Conservation (phyloP, 1,140 invertebrate genomes). For the Agraylea sexmaculata region DNA sequence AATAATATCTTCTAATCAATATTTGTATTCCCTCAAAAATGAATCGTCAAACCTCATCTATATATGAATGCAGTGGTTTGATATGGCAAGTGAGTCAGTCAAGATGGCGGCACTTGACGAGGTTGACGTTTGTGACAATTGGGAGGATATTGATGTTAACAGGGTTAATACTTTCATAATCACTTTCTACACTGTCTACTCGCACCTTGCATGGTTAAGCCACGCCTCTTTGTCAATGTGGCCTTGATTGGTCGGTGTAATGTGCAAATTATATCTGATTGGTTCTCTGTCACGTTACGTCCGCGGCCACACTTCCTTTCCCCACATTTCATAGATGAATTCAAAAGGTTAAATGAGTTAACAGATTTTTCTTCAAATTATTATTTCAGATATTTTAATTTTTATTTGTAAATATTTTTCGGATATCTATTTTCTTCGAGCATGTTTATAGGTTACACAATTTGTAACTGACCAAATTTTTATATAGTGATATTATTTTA, state of each 20-base stretch:
- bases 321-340: too few species aligned
- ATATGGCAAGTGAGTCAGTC: too few species aligned
- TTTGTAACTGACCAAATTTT: background rate
- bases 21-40: too few species aligned
- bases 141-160: constrained; percentile 73
- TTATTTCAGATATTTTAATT: too few species aligned
- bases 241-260: background rate
- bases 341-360: too few species aligned
- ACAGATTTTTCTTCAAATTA: too few species aligned
- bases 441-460: background rate
- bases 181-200: background rate
- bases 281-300: background rate
- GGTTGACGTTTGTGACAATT: constrained; percentile 54
- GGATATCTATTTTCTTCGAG: too few species aligned
- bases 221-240: background rate
- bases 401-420: too few species aligned
- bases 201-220: background rate
- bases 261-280: constrained; percentile 5
- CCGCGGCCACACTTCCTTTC: constrained; percentile 5
- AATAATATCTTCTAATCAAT: too few species aligned
- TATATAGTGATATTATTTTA: constrained; percentile 1
- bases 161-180: constrained; percentile 34
- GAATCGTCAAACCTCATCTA: too few species aligned
- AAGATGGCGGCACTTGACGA: constrained; percentile 41
- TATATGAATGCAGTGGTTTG: too few species aligned